Evolutionary conservation across 1,140 invertebrate species (phyloP).

Genomic region (Nebria ingens): DNA sequence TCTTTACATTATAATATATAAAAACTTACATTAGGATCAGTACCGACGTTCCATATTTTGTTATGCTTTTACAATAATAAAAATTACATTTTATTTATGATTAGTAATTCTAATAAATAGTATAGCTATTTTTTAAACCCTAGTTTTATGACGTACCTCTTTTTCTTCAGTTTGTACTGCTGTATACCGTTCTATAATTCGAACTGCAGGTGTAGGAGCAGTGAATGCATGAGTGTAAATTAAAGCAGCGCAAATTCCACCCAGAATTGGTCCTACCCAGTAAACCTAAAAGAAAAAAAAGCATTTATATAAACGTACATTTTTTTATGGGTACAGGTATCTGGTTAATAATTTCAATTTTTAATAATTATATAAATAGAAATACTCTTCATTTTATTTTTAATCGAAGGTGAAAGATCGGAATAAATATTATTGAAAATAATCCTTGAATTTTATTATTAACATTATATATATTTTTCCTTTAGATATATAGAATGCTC

Average conservation of each 20-base stretch:
- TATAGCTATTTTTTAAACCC: not conserved
- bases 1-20: not conserved
- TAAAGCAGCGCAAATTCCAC: slow-evolving; percentile 64
- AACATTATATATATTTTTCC: too few species aligned
- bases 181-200: slow-evolving; percentile 39
- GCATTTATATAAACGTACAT: not conserved
- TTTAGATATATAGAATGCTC: too few species aligned
- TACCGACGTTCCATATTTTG: slow-evolving; percentile 9
- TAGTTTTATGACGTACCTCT: slow-evolving; percentile 41
- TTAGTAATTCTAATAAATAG: slow-evolving; percentile 7
- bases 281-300: slow-evolving; percentile 58
- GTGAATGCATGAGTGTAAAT: slow-evolving; percentile 65
- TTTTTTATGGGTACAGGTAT: not conserved
- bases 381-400: too few species aligned
- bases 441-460: too few species aligned
- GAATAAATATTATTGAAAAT: too few species aligned
- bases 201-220: slow-evolving; percentile 39
- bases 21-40: not conserved
- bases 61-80: slow-evolving; percentile 1
- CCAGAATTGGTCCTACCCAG: slow-evolving; percentile 76
- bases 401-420: too few species aligned
- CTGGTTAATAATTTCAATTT: not conserved
- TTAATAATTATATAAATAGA: too few species aligned
- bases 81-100: not conserved
- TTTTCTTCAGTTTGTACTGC: slow-evolving; percentile 52